phyloP scores from a whole-genome alignment of 2,113 vertebrate genomes.

The Cichladusa arquata region DNA sequence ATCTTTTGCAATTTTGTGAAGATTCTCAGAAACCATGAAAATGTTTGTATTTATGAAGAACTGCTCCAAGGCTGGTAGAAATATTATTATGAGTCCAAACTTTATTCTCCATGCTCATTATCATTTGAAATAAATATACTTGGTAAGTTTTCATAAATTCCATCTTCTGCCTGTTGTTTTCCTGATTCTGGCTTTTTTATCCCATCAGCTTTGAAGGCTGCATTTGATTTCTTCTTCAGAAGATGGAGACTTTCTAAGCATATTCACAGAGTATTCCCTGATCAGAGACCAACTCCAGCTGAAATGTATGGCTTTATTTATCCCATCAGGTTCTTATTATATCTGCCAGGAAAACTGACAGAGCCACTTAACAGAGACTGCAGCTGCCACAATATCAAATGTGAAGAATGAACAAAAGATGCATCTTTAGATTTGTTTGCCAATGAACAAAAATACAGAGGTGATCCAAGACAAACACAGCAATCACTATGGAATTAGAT shows the following conservation, averaged over 20 bases:
- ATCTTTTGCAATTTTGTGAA: neutral
- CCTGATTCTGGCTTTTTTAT: neutral
- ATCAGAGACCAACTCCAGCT: constrained; percentile 27
- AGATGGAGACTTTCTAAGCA: constrained; percentile 2
- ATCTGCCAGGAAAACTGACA: constrained; percentile 18
- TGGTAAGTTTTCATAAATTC: constrained; percentile 28
- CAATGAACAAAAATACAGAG: neutral
- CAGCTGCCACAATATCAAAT: constrained; percentile 10
- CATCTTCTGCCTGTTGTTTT: constrained; percentile 15
- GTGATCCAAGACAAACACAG: neutral
- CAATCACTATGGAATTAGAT: neutral
- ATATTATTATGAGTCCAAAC: neutral
- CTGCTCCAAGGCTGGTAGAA: neutral
- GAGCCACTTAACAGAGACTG: neutral
- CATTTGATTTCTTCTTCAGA: constrained; percentile 40
- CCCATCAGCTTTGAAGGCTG: neutral
- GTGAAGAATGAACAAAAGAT: neutral
- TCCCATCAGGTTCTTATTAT: constrained; percentile 9
- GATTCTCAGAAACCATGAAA: neutral
- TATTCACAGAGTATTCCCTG: constrained; percentile 20
- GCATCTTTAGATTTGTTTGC: neutral
- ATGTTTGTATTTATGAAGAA: neutral
- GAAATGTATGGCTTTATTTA: constrained; percentile 45
- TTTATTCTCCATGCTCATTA: neutral
- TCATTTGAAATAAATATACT: constrained; percentile 10